phyloP scores from a whole-genome alignment of 2,797 vertebrate species.

The Pangasius krempfi region DNA sequence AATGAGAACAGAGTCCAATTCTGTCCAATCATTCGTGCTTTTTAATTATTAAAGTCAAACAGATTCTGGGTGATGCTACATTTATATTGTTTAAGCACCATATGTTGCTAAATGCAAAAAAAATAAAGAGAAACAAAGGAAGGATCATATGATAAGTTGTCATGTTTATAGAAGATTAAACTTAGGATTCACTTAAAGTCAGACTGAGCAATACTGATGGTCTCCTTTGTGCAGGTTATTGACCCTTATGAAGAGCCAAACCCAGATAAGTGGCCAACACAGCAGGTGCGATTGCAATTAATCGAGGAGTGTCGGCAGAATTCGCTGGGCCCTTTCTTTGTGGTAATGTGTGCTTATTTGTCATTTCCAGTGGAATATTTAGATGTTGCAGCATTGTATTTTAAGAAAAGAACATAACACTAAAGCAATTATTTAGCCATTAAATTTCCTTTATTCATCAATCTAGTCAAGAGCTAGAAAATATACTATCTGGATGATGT shows the following conservation, averaged over 20 bases:
- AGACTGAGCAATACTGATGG: neutral
- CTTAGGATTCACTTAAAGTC: neutral
- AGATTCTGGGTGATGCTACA: neutral
- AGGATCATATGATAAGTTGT: neutral
- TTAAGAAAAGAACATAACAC: neutral
- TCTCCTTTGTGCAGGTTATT: slow-evolving; percentile 68
- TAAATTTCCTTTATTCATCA: neutral
- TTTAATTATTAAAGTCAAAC: slow-evolving; percentile 44
- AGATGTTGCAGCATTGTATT: neutral
- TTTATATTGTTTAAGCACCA: neutral
- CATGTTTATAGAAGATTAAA: neutral
- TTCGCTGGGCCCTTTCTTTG: slow-evolving; percentile 77
- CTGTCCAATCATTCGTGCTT: neutral
- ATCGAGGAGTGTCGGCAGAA: slow-evolving; percentile 73
- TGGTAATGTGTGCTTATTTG: slow-evolving; percentile 67
- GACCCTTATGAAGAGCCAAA: slow-evolving; percentile 78
- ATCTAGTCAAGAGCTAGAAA: neutral
- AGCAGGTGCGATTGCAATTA: slow-evolving; percentile 68
- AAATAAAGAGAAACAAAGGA: slow-evolving; percentile 3
- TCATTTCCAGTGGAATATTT: neutral
- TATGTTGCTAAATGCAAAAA: slow-evolving; percentile 7
- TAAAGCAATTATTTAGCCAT: neutral
- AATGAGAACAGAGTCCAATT: neutral
- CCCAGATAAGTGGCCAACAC: slow-evolving; percentile 67
- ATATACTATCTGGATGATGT: neutral